Evolutionary conservation across 2,797 vertebrate genomes (phyloP), one percentile per base, ranked within the genome.

Genomic region (Echeneis naucrates): DNA sequence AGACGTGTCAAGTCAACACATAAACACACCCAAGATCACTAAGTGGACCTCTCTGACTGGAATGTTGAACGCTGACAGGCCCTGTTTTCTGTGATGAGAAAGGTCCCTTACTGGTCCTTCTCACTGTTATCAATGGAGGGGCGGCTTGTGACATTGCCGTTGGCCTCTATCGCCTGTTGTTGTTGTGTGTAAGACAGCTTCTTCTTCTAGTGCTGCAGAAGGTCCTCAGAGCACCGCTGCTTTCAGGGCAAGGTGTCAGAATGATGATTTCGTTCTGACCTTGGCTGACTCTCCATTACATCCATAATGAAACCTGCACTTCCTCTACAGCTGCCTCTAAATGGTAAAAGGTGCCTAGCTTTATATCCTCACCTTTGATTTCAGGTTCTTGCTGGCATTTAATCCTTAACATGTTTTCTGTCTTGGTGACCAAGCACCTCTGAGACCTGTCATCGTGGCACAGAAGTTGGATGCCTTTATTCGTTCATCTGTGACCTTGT

Each of bases 181-280:
- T 85, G 81, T 86, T 87, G 75, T 67, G 72, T 86, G 82, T 81
- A 81, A 85, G 86, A 87, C 83, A 82, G 78, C 81, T 23, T 52
- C 33, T 13, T 88, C 82, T 77, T 44, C 56, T 26, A 47, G 80
- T 32, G 4, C 77, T 50, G 52, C 38, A 27, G 9, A 52, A 40
- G 85, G 80, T 82, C 86, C 65, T 87, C 87, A 72, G 80, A 80
- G 81, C 84, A 59, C 50, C 16, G 56, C 88, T 84, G 81, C 91
- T 86, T 84, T 88, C 92, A 91, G 92, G 78, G 82, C 44, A 76
- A 92, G 84, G 92, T 94, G 92, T 93, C 90, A 92, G 84, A 73
- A 85, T 85, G 87, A 92, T 94, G 93, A 94, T 94, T 94, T 92
- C 88, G 90, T 92, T 79, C 89, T 93, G 94, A 95, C 94, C 93